Evolutionary conservation across 2,888 invertebrate species (phyloP), one percentile per base, ranked within the genome.

Genomic region (Pyrgus malvae): DNA sequence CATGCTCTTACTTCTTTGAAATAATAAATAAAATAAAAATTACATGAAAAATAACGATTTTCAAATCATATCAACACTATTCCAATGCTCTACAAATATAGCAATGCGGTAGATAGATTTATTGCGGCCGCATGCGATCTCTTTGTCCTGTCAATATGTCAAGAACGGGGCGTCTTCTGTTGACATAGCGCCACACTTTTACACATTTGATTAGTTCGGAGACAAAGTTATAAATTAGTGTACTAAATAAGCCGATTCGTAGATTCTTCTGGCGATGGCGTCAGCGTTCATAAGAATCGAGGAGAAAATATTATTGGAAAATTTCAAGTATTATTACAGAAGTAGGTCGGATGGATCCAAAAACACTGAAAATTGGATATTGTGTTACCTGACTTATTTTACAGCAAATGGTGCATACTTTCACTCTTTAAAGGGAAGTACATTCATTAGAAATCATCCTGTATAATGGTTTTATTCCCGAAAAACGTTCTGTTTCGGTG

Each of bases 121-220:
- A 78, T 62, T 44, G 37, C 44, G 37, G 66, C 65, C 73, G 74
- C 66, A 71, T 63, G 74, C 70, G 66, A 74, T 80, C 79, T 80
- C 87, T 88, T 87, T 89, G 88, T 89, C 76, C 85, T 77, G 87
- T 87, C 88, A 88, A 88, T 88, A 83, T 83, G 85, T 84, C 87
- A 84, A 73, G 71, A 66, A 65, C 70, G 72, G 70, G 68, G 62
- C 71, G 70, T 67, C 74, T 72, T 68, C 68, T 66, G 83, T 71
- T 79, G 83, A 83, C 78, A 80, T 74, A 77, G 75, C 70, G 66
- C 70, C 70, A 68, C 68, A 72, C 69, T 74, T 70, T 72, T 69
- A 70, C 69, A 59, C 58, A 44, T 42, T 33, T 11, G 31, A 50
- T 42, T 50, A 44, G 19, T 51, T 37, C 42, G 58, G 57, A 63